phyloP scores from a whole-genome alignment of 2,888 invertebrate species.

The Sarcophaga carnaria region DNA sequence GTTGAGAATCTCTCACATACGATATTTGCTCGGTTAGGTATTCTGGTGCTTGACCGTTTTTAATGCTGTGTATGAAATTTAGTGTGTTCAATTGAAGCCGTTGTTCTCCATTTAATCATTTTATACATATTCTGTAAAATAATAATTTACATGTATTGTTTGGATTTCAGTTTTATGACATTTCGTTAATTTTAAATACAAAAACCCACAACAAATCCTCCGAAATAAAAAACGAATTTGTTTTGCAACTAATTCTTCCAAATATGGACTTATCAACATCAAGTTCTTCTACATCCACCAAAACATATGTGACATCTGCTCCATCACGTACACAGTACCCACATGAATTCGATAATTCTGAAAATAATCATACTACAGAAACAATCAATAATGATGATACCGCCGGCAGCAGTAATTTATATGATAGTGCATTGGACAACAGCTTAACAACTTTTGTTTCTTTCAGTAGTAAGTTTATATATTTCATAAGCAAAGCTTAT shows the following conservation, averaged over 20 bases:
- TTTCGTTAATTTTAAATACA: slow-evolving; percentile 39
- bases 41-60: too few relatives aligned
- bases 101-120: too few relatives aligned
- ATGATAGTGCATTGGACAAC: slow-evolving; percentile 79
- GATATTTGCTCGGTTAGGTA: too few relatives aligned
- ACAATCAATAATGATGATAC: slow-evolving; percentile 56
- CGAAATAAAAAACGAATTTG: slow-evolving; percentile 69
- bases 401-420: slow-evolving; percentile 74
- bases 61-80: too few relatives aligned
- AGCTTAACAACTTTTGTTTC: slow-evolving; percentile 74
- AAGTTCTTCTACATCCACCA: slow-evolving; percentile 68
- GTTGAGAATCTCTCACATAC: too few relatives aligned
- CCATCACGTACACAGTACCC: slow-evolving; percentile 11
- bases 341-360: slow-evolving; percentile 13
- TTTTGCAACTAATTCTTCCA: slow-evolving; percentile 70
- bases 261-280: slow-evolving; percentile 71
- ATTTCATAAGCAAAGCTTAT: background rate
- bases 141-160: background rate
- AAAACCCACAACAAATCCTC: slow-evolving; percentile 57
- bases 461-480: slow-evolving; percentile 75
- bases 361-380: slow-evolving; percentile 47
- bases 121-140: background rate
- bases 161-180: slow-evolving; percentile 40
- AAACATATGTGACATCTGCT: slow-evolving; percentile 60
- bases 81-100: too few relatives aligned